Conservation (phyloP, 2,113 vertebrate species). For the Puffinus mauretanicus region DNA sequence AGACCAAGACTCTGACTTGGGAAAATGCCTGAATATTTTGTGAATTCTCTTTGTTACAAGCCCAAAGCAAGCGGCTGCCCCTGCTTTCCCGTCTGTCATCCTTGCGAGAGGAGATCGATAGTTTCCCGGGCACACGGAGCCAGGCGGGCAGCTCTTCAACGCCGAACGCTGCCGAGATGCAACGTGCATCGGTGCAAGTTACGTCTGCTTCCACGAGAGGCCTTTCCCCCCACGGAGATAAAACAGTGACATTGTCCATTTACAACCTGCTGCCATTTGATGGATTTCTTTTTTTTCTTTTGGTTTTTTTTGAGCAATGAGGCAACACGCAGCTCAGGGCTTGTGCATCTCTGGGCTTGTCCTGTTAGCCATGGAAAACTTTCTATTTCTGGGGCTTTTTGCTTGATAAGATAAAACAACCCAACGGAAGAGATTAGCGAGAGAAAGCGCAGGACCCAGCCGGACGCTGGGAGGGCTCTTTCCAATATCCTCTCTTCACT, state of each 20-base stretch:
- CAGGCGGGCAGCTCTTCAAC: neutral
- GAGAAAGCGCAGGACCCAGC: slow-evolving; percentile 43
- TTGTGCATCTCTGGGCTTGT: slow-evolving; percentile 21
- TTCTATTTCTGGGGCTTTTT: slow-evolving; percentile 86
- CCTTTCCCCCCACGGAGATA: neutral
- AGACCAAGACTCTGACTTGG: slow-evolving; percentile 79
- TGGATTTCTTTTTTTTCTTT: neutral
- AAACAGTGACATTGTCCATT: neutral
- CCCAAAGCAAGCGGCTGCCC: slow-evolving; percentile 81
- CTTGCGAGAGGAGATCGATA: neutral
- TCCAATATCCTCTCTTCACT: neutral
- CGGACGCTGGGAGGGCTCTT: neutral
- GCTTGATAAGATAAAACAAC: slow-evolving; percentile 81
- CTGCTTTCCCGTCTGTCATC: slow-evolving; percentile 63
- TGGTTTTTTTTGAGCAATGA: neutral
- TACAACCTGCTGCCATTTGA: neutral
- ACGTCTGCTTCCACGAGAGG: neutral
- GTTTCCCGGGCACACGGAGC: neutral
- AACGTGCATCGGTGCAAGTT: neutral
- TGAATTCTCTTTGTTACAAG: slow-evolving; percentile 80
- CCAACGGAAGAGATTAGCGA: slow-evolving; percentile 65
- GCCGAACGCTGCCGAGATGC: neutral
- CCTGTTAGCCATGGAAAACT: slow-evolving; percentile 73
- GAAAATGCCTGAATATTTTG: slow-evolving; percentile 83
- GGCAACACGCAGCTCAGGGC: neutral